Evolutionary conservation across 1,140 invertebrate species (phyloP), one percentile per base, ranked within the genome.

Genomic region (Ips typographus): DNA sequence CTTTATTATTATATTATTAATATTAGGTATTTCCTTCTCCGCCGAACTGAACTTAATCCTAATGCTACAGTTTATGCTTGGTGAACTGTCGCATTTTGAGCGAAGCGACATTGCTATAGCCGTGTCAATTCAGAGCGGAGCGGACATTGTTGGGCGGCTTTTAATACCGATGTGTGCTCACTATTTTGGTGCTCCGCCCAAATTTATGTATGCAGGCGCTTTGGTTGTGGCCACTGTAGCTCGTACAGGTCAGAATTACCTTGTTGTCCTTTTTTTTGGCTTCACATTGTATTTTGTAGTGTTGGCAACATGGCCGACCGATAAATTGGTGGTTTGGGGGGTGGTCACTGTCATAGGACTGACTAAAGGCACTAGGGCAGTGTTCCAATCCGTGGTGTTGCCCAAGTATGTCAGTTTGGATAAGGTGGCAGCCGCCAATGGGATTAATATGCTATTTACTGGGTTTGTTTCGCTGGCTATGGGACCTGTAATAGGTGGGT

Each of bases 341-440:
- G 59, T 55, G 8, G 53, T 70, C 7, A 52, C 40, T 22, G 6
- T 79, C 5, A 63, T 80, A 8, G 79, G 80, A 3, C 65, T 80
- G 4, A 72, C 78, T 4, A 80, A 80, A 73, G 79, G 79, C 1
- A 73, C 72, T 2, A 77, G 79, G 60, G 78, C 78, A 5, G 79
- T 80, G n/a, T 79, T 75, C 65, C 78, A 80, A 66, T 77, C 80
- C 1, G 75, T 83, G 2, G 80, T 83, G 8, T 76, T 83, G 37
- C 82, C 82, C 4, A 79, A 80, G 62, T 77, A 79, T 69, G 81
- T 83, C 6, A 75, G 79, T 39, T 72, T 84, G 3, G 83, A 85
- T 7, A 83, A 80, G 73, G 70, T 86, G 2, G 76, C 84, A 3
- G 80, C 83, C 22, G 85, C 85, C 2, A 82, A 76, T 61, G 83